phyloP scores from a whole-genome alignment of 2,888 invertebrate genomes.

The Neria commutata region DNA sequence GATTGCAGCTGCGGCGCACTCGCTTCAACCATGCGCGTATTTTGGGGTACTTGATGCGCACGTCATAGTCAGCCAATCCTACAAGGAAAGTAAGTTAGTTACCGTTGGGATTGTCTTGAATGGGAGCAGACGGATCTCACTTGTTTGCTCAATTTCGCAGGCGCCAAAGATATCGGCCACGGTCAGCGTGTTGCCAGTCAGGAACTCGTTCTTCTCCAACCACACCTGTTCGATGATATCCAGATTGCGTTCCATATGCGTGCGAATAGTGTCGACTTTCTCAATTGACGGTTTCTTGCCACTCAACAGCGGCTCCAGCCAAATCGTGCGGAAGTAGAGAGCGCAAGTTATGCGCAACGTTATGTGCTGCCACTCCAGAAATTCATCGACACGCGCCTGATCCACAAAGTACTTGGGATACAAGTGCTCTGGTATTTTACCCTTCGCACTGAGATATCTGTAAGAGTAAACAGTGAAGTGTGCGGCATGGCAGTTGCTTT shows the following conservation, averaged over 20 bases:
- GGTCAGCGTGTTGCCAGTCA: conserved; percentile 69
- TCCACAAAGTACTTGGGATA: conserved; percentile 69
- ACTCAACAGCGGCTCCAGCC: conserved; percentile 63
- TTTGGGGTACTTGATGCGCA: conserved; percentile 66
- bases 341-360: conserved; percentile 66
- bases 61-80: conserved; percentile 75
- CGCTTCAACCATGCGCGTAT: conserved; percentile 71
- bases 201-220: conserved; percentile 64
- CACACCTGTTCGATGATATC: conserved; percentile 68
- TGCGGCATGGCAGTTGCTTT: background rate
- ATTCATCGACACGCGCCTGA: conserved; percentile 73
- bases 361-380: conserved; percentile 75
- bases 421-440: conserved; percentile 65
- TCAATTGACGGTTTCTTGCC: conserved; percentile 61
- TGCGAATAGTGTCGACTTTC: conserved; percentile 57
- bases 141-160: conserved; percentile 79
- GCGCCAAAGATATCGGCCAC: conserved; percentile 78
- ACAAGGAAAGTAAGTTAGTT: conserved; percentile 20
- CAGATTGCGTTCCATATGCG: conserved; percentile 66
- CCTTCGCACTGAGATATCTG: conserved; percentile 52
- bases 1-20: conserved; percentile 68
- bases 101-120: background rate
- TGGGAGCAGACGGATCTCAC: conserved; percentile 57
- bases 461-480: conserved; percentile 4
- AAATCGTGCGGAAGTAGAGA: conserved; percentile 66